Evolutionary conservation across 2,888 invertebrate species (phyloP).

Genomic region (Pyrocoelia pectoralis): DNA sequence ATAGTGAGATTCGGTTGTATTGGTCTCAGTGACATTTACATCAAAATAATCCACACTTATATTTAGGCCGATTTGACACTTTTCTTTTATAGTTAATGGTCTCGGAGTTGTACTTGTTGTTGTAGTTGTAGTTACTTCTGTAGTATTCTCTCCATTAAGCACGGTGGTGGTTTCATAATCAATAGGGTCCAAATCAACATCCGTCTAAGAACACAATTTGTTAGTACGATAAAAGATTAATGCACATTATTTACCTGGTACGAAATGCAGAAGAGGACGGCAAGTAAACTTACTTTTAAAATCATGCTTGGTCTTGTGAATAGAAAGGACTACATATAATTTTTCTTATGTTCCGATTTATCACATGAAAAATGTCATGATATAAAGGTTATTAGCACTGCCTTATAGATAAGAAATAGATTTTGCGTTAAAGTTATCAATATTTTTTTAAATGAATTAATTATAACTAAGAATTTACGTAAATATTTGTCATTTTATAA

Average conservation of each 20-base stretch:
- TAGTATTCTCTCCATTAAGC: background rate
- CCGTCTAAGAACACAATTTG: background rate
- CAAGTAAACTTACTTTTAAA: background rate
- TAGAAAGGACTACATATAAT: background rate
- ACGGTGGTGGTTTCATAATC: background rate
- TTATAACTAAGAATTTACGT: no score
- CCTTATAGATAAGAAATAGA: conserved; percentile 2
- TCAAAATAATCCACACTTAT: background rate
- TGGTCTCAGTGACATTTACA: background rate
- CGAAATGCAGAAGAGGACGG: background rate
- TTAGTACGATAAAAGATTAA: background rate
- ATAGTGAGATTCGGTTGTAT: background rate
- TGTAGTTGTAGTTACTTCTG: background rate
- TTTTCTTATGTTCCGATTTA: background rate
- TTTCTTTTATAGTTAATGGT: background rate
- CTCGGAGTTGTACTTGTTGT: background rate
- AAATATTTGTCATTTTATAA: no score
- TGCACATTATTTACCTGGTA: background rate
- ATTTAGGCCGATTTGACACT: background rate
- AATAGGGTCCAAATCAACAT: background rate
- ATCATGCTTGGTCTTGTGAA: background rate
- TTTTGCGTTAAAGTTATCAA: conserved; percentile 7
- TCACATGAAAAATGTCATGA: background rate
- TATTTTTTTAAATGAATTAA: no score
- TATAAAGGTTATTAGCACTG: conserved; percentile 9